phyloP scores from a whole-genome alignment of 2,888 invertebrate species.

The Cremastinae sp. region DNA sequence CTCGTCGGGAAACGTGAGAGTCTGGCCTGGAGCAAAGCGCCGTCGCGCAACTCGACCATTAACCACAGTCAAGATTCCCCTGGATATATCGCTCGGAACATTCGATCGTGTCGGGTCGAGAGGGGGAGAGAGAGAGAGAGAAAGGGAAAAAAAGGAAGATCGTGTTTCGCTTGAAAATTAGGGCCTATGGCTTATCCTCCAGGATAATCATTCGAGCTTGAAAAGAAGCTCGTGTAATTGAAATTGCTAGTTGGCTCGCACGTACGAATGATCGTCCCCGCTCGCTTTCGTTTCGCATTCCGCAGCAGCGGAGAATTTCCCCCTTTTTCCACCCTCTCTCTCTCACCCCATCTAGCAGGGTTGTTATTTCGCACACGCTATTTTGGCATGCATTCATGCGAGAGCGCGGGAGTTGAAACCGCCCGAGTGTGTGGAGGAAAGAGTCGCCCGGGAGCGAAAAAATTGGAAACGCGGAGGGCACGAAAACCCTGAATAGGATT shows the following conservation, averaged over 20 bases:
- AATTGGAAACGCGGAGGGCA: conserved; percentile 36
- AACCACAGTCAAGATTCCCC: too few species aligned
- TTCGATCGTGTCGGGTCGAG: neutral
- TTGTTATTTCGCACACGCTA: too few species aligned
- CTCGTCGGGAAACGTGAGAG: neutral
- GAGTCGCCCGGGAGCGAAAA: conserved; percentile 13
- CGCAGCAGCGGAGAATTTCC: neutral
- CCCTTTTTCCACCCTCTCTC: neutral
- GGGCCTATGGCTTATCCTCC: neutral
- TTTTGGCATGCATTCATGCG: too few species aligned
- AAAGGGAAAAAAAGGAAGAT: neutral
- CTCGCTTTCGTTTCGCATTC: neutral
- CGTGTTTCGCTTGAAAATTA: neutral
- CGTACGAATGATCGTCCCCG: neutral
- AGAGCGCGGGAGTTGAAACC: neutral
- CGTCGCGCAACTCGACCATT: too few species aligned
- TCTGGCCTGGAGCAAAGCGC: neutral
- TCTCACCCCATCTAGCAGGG: too few species aligned
- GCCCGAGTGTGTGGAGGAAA: conserved; percentile 9
- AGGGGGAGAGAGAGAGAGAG: conserved; percentile 1
- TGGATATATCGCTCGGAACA: neutral
- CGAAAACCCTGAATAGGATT: conserved; percentile 45
- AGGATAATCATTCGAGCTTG: neutral
- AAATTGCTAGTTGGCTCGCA: too few species aligned
- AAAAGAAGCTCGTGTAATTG: too few species aligned